Evolutionary conservation across 2,888 invertebrate species (phyloP).

Genomic region (Leucophora obtusa): DNA sequence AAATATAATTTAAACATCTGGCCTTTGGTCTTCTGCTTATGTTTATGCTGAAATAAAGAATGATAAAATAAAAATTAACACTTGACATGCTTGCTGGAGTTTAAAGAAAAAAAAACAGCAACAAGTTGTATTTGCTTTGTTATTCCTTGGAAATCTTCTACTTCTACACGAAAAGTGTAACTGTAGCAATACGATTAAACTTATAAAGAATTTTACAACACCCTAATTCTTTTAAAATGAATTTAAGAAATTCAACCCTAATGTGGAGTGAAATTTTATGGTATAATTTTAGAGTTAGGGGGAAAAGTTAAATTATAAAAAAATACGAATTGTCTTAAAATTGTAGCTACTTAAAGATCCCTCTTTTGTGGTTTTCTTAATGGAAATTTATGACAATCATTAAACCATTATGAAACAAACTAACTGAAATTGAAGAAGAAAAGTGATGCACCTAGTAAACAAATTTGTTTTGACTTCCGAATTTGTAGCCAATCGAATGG

Average conservation of each 20-base stretch:
- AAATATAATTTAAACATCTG: conserved; percentile 44
- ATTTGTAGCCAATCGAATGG: too few relatives aligned
- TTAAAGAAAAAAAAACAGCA: conserved; percentile 18
- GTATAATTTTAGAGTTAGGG: conserved; percentile 22
- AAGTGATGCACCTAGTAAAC: too few relatives aligned
- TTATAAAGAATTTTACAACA: neutral
- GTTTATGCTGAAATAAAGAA: neutral
- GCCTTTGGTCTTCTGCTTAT: conserved; percentile 46
- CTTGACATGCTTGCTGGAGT: conserved; percentile 42
- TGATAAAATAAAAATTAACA: conserved; percentile 31
- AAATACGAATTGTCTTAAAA: conserved; percentile 12
- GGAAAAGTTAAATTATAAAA: neutral
- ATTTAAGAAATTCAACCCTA: conserved; percentile 29
- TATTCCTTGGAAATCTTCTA: neutral
- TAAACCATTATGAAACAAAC: neutral
- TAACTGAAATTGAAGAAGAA: too few relatives aligned
- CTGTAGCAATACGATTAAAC: neutral
- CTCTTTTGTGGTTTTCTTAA: neutral
- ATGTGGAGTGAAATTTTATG: neutral
- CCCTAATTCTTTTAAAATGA: conserved; percentile 16
- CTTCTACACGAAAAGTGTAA: neutral
- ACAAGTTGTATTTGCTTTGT: conserved; percentile 44
- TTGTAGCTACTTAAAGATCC: conserved; percentile 7
- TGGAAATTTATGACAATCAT: conserved; percentile 26
- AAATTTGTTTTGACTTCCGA: too few relatives aligned